Percentiles rank a stretch among this genome's conserved stretches.
phyloP scores from a whole-genome alignment of 2,888 invertebrate genomes.

The Alviniconcha strummeri region DNA sequence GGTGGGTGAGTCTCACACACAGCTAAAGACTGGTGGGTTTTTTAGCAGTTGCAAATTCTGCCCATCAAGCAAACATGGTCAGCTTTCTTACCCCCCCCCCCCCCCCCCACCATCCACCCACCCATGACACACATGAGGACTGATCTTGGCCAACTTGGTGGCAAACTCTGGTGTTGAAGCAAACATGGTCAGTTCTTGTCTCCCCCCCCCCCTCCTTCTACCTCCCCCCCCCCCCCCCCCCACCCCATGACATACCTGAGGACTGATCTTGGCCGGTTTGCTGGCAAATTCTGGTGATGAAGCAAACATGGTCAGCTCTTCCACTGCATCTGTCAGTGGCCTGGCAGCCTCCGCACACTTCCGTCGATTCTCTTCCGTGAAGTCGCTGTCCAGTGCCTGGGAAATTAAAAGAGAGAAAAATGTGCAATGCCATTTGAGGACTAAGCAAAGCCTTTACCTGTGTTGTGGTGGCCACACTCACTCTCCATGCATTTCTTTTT shows the following conservation, averaged over 20 bases:
- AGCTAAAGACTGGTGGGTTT: neutral
- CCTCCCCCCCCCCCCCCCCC: neutral
- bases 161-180: conserved; percentile 96
- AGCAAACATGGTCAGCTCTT: conserved; percentile 93
- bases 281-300: conserved; percentile 94
- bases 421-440: too few relatives aligned
- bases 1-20: too few relatives aligned
- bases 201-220: neutral
- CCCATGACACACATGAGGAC: too few relatives aligned
- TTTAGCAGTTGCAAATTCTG: neutral
- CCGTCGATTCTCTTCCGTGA: conserved; percentile 79
- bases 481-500: too few relatives aligned
- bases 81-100: conserved; percentile 82
- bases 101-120: conserved; percentile 86
- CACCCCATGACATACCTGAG: conserved; percentile 75
- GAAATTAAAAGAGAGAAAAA: neutral
- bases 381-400: conserved; percentile 83
- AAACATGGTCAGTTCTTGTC: conserved; percentile 86
- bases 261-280: conserved; percentile 92
- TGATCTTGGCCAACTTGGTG: conserved; percentile 91
- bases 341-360: conserved; percentile 81
- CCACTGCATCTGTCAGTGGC: conserved; percentile 92
- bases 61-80: too few relatives aligned
- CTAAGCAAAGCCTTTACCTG: too few relatives aligned
- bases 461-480: too few relatives aligned